Conservation (phyloP, 2,797 vertebrate genomes). For the Botia kubotai region DNA sequence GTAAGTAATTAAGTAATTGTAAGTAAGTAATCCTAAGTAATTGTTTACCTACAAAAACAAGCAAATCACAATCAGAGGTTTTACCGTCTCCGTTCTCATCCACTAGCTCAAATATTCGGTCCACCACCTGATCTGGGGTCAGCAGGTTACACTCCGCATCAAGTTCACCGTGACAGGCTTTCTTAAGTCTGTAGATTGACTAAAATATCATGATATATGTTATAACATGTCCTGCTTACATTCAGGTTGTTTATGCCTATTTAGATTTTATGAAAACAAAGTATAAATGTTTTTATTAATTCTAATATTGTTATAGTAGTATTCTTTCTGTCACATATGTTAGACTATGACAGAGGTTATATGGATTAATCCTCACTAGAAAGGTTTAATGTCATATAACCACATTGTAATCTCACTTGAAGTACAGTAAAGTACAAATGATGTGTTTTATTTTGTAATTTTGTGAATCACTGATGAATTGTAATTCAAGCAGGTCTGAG, state of each 20-base stretch:
- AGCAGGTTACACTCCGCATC: conserved; percentile 83
- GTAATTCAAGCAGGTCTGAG: not conserved
- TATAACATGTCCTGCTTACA: not conserved
- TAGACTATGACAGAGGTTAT: too few species aligned
- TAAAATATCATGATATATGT: conserved; percentile 60
- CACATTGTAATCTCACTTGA: not conserved
- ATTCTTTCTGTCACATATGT: too few species aligned
- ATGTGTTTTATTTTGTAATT: too few species aligned
- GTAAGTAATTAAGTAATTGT: too few species aligned
- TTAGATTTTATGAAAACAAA: too few species aligned
- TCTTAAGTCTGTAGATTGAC: conserved; percentile 95
- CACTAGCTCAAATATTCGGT: conserved; percentile 95
- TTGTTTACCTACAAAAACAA: not conserved
- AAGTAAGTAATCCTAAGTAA: too few species aligned
- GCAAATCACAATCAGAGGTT: not conserved
- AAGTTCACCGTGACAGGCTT: conserved; percentile 84
- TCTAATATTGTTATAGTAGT: too few species aligned
- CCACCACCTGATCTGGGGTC: conserved; percentile 92
- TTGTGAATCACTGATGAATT: not conserved
- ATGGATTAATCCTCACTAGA: too few species aligned
- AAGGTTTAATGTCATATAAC: too few species aligned
- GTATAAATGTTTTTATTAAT: too few species aligned
- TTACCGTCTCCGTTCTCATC: conserved; percentile 96
- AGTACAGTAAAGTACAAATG: not conserved
- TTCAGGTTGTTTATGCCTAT: not conserved